These are phyloP conservation scores for Zaprionus obscuricornis DNA, from an alignment of 2,888 invertebrate genomes.

Conservation along the genomic window DNA sequence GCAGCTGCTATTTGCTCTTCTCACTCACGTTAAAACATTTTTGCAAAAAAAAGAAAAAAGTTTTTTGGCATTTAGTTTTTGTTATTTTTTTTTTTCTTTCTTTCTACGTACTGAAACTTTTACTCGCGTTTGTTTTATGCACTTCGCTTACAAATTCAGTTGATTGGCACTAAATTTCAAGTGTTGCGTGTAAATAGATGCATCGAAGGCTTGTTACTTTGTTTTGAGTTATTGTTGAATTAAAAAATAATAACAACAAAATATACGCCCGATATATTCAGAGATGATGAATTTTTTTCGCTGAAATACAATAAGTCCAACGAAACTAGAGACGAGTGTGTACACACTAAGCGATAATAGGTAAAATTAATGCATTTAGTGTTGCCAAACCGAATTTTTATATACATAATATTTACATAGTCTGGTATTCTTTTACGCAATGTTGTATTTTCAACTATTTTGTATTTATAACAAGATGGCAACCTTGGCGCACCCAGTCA, in stretches of 20 bases:
- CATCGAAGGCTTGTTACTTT: constrained; percentile 31
- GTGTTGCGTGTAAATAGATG: constrained; percentile 34
- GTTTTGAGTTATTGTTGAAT: constrained; percentile 45
- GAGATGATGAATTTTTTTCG: constrained; percentile 60
- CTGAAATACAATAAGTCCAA: constrained; percentile 42
- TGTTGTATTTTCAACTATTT: constrained; percentile 15
- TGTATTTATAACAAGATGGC: constrained; percentile 18
- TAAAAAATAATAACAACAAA: constrained; percentile 49
- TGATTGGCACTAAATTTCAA: constrained; percentile 23
- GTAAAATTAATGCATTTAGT: constrained; percentile 26
- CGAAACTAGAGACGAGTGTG: constrained; percentile 53
- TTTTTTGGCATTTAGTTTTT: constrained; percentile 43
- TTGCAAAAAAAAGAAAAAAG: constrained; percentile 33
- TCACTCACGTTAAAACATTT: constrained; percentile 23
- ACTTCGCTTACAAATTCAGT: constrained; percentile 23
- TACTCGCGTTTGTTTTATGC: constrained; percentile 28
- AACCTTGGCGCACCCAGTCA: constrained; percentile 11
- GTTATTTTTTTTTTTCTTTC: constrained; percentile 29
- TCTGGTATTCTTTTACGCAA: constrained; percentile 21
- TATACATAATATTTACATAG: not conserved
- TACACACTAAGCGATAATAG: constrained; percentile 36
- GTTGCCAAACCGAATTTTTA: constrained; percentile 19
- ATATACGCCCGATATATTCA: constrained; percentile 40
- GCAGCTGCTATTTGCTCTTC: not conserved
- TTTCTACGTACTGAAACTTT: constrained; percentile 52